A percentile compares a stretch with the other conserved stretches of the same genome.
Evolutionary conservation across 2,888 invertebrate species (phyloP).

Genomic region (Bombyx huttoni): DNA sequence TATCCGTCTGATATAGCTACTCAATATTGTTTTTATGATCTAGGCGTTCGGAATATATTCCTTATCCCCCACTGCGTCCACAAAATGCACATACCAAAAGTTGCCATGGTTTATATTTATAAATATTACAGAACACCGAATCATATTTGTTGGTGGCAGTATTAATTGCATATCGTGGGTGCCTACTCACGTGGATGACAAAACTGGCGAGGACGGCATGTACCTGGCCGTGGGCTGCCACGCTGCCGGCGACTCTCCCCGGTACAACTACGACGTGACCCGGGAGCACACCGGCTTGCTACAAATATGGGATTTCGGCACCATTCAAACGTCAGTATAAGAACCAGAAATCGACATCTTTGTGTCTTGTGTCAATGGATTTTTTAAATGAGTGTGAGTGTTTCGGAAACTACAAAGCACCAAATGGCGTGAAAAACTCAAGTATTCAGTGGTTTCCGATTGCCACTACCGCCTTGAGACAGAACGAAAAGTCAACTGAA

Average conservation of each 20-base stretch:
- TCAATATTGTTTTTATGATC: too few species aligned
- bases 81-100: too few species aligned
- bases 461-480: too few species aligned
- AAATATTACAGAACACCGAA: constrained; percentile 2
- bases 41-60: too few species aligned
- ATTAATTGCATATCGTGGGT: constrained; percentile 73
- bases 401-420: too few species aligned
- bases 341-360: neutral
- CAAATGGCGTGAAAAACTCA: too few species aligned
- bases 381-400: too few species aligned
- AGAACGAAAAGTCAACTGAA: too few species aligned
- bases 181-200: constrained; percentile 15
- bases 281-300: constrained; percentile 66
- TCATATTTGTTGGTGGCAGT: constrained; percentile 70
- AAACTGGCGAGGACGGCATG: constrained; percentile 28
- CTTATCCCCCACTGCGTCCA: too few species aligned
- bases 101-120: neutral
- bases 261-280: constrained; percentile 36
- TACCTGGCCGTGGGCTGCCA: constrained; percentile 74
- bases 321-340: constrained; percentile 37
- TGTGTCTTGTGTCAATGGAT: too few species aligned
- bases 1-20: too few species aligned
- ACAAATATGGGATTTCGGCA: constrained; percentile 79
- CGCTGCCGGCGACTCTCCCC: constrained; percentile 60
- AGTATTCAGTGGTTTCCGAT: too few species aligned